A percentile compares a stretch with the other conserved stretches of the same genome.
Conservation (phyloP, 2,797 vertebrate genomes). For the Pseudochirops corinnae region DNA sequence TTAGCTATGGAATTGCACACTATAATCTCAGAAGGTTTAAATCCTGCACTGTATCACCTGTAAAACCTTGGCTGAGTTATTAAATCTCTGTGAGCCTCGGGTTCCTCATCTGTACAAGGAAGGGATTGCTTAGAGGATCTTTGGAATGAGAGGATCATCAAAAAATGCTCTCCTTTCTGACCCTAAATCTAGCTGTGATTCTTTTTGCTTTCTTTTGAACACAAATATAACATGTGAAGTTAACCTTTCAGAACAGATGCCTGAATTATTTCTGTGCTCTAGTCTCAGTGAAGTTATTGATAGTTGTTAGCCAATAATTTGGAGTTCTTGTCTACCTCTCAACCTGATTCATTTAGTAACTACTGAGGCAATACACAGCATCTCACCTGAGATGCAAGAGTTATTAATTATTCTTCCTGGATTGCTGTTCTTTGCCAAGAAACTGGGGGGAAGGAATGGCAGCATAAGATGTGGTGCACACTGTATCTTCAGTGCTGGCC, state of each 20-base stretch:
- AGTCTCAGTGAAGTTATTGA: not conserved
- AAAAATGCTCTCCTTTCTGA: not conserved
- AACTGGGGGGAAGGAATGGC: constrained; percentile 3
- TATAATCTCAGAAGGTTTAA: not conserved
- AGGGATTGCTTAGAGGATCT: not conserved
- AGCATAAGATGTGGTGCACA: not conserved
- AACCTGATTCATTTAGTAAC: not conserved
- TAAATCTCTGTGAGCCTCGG: not conserved
- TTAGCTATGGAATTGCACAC: not conserved
- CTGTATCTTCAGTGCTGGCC: constrained; percentile 15
- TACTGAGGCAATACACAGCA: not conserved
- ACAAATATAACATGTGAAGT: not conserved
- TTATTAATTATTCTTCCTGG: not conserved
- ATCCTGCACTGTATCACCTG: not conserved
- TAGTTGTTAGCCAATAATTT: not conserved
- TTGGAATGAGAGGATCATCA: not conserved
- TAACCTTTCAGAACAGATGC: not conserved
- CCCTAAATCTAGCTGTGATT: not conserved
- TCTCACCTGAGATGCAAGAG: not conserved
- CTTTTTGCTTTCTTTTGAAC: not conserved
- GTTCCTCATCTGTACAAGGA: not conserved
- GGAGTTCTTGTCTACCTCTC: not conserved
- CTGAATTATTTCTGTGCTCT: not conserved
- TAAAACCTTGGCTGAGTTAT: not conserved
- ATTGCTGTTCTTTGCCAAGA: constrained; percentile 42